Conservation (phyloP, 2,797 vertebrate genomes). For the Sebastes vulpes region DNA sequence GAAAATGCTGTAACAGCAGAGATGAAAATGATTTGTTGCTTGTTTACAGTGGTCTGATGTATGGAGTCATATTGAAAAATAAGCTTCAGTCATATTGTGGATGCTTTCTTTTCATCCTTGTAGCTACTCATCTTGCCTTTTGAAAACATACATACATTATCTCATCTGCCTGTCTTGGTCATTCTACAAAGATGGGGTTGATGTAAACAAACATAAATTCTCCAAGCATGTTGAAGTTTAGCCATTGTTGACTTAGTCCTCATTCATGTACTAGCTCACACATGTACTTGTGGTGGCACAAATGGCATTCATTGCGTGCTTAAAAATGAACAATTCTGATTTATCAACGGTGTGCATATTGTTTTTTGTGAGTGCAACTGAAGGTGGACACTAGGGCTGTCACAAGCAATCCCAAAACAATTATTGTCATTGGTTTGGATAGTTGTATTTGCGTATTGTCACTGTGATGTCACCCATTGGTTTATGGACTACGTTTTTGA, state of each 20-base stretch:
- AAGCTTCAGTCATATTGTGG: not conserved
- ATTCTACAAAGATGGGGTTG: not conserved
- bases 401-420: too few relatives aligned
- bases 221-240: not conserved
- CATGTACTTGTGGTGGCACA: not conserved
- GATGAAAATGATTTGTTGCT: not conserved
- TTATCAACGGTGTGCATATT: not conserved
- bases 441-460: too few relatives aligned
- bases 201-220: not conserved
- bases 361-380: too few relatives aligned
- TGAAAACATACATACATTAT: not conserved
- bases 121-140: not conserved
- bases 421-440: too few relatives aligned
- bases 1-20: not conserved
- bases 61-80: not conserved
- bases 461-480: too few relatives aligned
- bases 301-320: not conserved
- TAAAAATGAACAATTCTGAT: not conserved
- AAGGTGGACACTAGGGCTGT: too few relatives aligned
- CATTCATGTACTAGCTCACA: not conserved
- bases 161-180: not conserved
- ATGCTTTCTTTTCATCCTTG: not conserved
- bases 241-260: not conserved
- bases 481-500: too few relatives aligned
- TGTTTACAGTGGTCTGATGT: not conserved